A percentile compares a stretch with the other conserved stretches of the same genome.
phyloP scores from a whole-genome alignment of 2,797 vertebrate species.

The Holocentrus rufus region DNA sequence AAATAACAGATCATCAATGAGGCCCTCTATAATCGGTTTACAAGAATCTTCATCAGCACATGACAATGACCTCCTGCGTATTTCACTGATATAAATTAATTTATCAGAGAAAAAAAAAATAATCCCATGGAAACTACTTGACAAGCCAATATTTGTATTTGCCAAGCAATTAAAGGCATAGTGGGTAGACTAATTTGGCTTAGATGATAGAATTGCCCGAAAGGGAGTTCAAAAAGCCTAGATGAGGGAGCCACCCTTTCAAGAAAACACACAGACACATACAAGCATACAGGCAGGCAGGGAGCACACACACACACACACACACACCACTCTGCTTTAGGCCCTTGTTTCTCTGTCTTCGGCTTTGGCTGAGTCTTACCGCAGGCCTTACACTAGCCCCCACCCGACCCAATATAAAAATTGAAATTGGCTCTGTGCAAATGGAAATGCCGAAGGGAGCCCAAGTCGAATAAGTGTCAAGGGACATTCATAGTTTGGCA shows the following conservation, averaged over 20 bases:
- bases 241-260: conserved; percentile 25
- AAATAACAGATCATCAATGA: not conserved
- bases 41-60: conserved; percentile 10
- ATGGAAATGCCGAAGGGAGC: conserved; percentile 70
- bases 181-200: conserved; percentile 4
- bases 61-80: not conserved
- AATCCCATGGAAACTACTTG: not conserved
- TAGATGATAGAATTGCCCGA: conserved; percentile 16
- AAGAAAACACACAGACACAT: conserved; percentile 26
- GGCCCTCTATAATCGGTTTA: not conserved
- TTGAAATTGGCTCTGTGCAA: conserved; percentile 72
- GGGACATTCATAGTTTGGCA: conserved; percentile 71
- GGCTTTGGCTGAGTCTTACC: conserved; percentile 51
- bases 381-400: conserved; percentile 47
- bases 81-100: conserved; percentile 6
- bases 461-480: conserved; percentile 66
- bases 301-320: conserved; percentile 4
- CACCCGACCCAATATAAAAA: conserved; percentile 51
- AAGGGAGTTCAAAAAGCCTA: conserved; percentile 24
- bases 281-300: conserved; percentile 21
- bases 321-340: conserved; percentile 34
- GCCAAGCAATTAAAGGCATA: conserved; percentile 3
- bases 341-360: conserved; percentile 47
- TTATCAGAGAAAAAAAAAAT: conserved; percentile 12
- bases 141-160: conserved; percentile 21